Percentiles rank a stretch among this genome's conserved stretches.
These are phyloP conservation scores for Hirudo medicinalis DNA, from an alignment of 1,140 invertebrate species.

Conservation along the genomic window DNA sequence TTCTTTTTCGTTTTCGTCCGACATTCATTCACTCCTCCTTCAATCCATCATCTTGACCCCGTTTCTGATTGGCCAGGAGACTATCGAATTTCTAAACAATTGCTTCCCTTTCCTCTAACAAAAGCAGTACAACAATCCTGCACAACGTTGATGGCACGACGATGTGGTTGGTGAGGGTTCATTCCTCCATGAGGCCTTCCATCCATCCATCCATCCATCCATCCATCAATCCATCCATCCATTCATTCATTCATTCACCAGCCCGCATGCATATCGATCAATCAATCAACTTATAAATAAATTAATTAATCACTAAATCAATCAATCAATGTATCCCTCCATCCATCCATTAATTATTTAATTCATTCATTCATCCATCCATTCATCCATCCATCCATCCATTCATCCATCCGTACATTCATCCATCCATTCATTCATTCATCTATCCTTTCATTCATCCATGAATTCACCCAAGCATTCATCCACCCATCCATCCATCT, in stretches of 20 bases:
- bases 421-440: constrained; percentile 5
- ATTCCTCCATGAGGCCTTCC: neutral
- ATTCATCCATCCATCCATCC: constrained; percentile 1
- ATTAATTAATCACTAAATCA: neutral
- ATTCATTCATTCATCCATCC: neutral
- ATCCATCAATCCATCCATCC: neutral
- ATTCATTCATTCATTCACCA: neutral
- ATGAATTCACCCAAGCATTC: neutral
- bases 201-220: constrained; percentile 8
- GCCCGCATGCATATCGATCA: neutral
- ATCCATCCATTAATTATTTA: neutral
- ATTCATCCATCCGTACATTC: constrained; percentile 1
- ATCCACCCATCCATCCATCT: neutral
- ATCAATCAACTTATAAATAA: neutral
- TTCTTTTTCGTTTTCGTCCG: too few species aligned
- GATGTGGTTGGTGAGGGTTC: too few species aligned
- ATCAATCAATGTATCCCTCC: neutral
- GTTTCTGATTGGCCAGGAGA: too few species aligned
- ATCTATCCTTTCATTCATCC: too few species aligned
- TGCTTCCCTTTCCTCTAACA: too few species aligned
- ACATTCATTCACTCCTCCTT: too few species aligned
- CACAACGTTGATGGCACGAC: too few species aligned
- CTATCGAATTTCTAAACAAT: too few species aligned
- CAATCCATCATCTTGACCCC: too few species aligned
- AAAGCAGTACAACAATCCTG: too few species aligned